Base-by-base conservation (phyloP, 2,888 invertebrate genomes). In the Morpho deidamia region DNA sequence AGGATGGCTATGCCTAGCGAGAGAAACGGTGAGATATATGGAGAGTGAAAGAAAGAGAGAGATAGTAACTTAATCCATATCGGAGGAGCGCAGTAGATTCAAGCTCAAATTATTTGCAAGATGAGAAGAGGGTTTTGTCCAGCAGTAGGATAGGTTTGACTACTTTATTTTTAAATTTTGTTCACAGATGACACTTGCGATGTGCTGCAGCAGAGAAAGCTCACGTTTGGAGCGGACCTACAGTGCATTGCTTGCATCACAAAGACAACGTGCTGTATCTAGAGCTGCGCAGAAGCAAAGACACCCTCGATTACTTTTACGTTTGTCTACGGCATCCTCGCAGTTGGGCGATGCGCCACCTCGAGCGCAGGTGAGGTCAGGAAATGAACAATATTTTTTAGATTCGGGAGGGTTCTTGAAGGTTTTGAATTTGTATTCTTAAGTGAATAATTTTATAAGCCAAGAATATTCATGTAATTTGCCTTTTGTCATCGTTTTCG, bases 291-390 rank as follows among this genome's bases (percentile, higher is more conserved):
- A 67, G 34, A 60, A 64, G 5, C 49, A 55, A 40, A 38, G 47
- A 11, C 41, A 74, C 23, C 69, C 79, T 1, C 78, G 81, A 0
- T 72, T 79, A 9, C 69, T 86, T 48, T 78, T 76, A 49, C 68
- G 85, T 0, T 73, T 83, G 1, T 83, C 83, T n/a, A 84, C 85
- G 7, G 86, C 83, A 44, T 81, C 84, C 47, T 81, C 86, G 7
- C 83, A 83, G 56, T 72, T 86, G 12, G 83, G 74, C 58, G 88
- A 85, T 63, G 81, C 81, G 63, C 82, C 81, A 47, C 78, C 83
- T 34, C 70, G 85, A 77, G 83, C 86, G 76, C 84, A 89, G 88
- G 88, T 89, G 84, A 87, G 88, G 88, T 87, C 73, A 83, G 86
- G 71, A 33, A 47, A 53, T 41, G 9, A n/a, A 43, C 39, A 23